phyloP scores from a whole-genome alignment of 2,113 vertebrate genomes.

The Pontoporia blainvillei region DNA sequence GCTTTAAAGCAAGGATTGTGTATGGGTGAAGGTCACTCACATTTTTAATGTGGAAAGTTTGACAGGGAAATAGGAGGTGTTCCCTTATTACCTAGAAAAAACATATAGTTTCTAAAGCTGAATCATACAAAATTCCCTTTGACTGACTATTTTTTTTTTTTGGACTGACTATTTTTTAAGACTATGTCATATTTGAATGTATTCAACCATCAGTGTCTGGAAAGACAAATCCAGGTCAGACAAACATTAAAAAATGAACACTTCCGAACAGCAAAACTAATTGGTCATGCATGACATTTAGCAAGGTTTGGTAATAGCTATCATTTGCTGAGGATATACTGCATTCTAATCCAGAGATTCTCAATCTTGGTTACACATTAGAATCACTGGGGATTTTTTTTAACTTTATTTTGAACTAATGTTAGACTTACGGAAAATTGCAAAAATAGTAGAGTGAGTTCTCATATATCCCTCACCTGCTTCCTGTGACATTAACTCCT shows the following conservation, averaged over 20 bases:
- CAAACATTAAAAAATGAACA: neutral
- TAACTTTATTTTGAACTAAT: constrained; percentile 15
- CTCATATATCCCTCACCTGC: neutral
- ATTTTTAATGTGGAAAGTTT: neutral
- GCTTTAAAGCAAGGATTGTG: neutral
- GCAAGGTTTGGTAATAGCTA: neutral
- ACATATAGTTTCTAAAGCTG: neutral
- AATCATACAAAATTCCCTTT: neutral
- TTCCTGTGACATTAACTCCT: neutral
- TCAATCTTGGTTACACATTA: neutral
- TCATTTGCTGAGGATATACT: neutral
- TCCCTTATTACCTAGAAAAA: neutral
- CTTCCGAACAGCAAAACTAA: neutral
- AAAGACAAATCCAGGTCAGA: constrained; percentile 21
- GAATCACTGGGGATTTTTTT: neutral
- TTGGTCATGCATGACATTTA: neutral
- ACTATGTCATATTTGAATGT: neutral
- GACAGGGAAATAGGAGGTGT: neutral
- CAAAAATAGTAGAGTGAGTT: neutral
- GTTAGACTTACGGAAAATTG: neutral
- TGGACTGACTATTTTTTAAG: neutral
- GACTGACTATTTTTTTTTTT: neutral
- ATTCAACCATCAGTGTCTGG: neutral
- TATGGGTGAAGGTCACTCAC: neutral
- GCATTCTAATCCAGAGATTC: neutral